Evolutionary conservation across 1,140 invertebrate genomes (phyloP).

Genomic region (Pygmarrhopalites habei): DNA sequence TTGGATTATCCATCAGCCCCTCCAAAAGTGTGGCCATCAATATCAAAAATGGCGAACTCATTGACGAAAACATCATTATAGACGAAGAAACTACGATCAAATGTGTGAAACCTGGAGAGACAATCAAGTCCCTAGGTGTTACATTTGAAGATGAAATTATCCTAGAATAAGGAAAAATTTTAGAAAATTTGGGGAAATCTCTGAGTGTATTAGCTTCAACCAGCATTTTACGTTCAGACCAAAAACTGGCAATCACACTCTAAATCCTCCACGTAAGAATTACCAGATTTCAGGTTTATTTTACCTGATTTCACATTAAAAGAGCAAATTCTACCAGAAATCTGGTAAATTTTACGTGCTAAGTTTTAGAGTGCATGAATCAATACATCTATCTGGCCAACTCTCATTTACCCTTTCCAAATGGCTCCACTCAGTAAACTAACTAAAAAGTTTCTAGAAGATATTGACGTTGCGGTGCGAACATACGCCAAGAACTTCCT

Average conservation of each 20-base stretch:
- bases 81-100: background rate
- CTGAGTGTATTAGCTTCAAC: background rate
- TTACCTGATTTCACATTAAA: too few species aligned
- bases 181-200: background rate
- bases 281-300: too few species aligned
- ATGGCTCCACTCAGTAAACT: background rate
- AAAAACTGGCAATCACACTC: slow-evolving; percentile 1
- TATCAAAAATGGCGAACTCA: background rate
- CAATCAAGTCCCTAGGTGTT: background rate
- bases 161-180: background rate
- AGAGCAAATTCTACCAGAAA: too few species aligned
- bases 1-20: background rate
- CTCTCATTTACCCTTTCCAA: too few species aligned
- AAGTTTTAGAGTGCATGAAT: too few species aligned
- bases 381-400: background rate
- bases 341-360: too few species aligned
- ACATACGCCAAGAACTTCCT: too few species aligned
- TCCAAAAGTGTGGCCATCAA: background rate
- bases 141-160: slow-evolving; percentile 2
- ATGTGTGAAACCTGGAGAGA: background rate
- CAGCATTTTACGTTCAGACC: background rate
- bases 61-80: background rate
- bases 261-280: too few species aligned
- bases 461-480: background rate
- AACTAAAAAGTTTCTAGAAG: background rate